Base-by-base conservation (phyloP, 2,888 invertebrate genomes). In the Zygogramma bicolorata region DNA sequence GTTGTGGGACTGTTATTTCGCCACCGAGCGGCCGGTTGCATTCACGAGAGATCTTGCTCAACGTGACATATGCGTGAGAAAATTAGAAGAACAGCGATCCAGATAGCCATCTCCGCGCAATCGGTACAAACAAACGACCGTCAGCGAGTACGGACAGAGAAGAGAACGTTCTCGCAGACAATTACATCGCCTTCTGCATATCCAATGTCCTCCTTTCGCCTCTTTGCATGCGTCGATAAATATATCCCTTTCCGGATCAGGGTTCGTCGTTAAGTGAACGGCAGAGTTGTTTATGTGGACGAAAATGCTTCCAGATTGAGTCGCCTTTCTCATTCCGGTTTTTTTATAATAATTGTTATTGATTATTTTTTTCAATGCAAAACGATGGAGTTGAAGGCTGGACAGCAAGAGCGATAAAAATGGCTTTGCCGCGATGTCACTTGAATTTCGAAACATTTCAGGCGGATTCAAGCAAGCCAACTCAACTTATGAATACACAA, bases 41-140 rank as follows among this genome's bases (percentile, higher is more conserved):
- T 53, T 53, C 53, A 53, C 53, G 25, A n/a, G 25, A n/a, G 27
- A 13, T 25, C 53, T 53, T 53, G 27, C 53, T 25, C 53, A 53
- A 53, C 53, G 27, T 53, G 53, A 53, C 53, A 53, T 53, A 53
- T 53, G 53, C 53, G 53, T 53, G 53, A 53, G 53, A 53, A 53
- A 53, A 53, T 53, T 27, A 53, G 53, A 53, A 53, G 53, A 27
- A 53, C 53, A 25, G 15, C 53, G 25, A 53, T 53, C 25, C 53
- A 53, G 53, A 53, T 53, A 22, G 53, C 25, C 53, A 53, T 53
- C 53, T 53, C 53, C 27, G 53, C 27, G 42, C 42, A 42, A 18
- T 42, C 3, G 42, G 42, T 42, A 42, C n/a, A n/a, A n/a, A n/a
- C n/a, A n/a, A n/a, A n/a, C n/a, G n/a, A n/a, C n/a, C n/a, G n/a